A percentile compares a stretch with the other conserved stretches of the same genome.
Conservation (phyloP, 1,140 invertebrate species). For the Polyergus mexicanus region DNA sequence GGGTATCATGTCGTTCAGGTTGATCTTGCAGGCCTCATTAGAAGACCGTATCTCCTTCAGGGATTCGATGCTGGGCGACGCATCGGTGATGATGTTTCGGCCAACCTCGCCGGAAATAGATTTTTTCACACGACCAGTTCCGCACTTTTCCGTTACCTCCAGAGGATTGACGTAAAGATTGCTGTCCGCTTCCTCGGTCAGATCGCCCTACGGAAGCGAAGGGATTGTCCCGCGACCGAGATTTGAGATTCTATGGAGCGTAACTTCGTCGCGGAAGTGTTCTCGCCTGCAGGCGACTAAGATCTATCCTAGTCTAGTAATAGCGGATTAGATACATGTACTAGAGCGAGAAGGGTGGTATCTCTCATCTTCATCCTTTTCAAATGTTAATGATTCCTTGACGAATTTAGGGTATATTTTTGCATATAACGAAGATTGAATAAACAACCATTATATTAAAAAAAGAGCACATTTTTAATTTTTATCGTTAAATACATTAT, state of each 20-base stretch:
- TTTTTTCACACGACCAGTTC: slow-evolving; percentile 89
- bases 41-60: slow-evolving; percentile 77
- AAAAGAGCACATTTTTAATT: slow-evolving; percentile 21
- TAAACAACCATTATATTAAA: slow-evolving; percentile 19
- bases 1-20: slow-evolving; percentile 90
- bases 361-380: not conserved
- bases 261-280: not conserved
- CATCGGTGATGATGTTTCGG: slow-evolving; percentile 80
- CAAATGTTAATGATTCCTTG: slow-evolving; percentile 26
- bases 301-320: not conserved
- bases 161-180: slow-evolving; percentile 97
- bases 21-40: slow-evolving; percentile 86
- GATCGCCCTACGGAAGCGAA: slow-evolving; percentile 88
- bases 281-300: too few species aligned
- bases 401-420: not conserved
- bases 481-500: slow-evolving; percentile 8
- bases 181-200: slow-evolving; percentile 91
- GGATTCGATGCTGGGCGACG: slow-evolving; percentile 82
- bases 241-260: not conserved
- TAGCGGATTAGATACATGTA: not conserved
- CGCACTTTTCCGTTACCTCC: slow-evolving; percentile 87
- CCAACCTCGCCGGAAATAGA: slow-evolving; percentile 92
- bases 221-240: not conserved
- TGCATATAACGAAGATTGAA: slow-evolving; percentile 8
- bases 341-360: too few species aligned